Percentiles rank a stretch among this genome's conserved stretches.
These are phyloP conservation scores for Cataglyphis rosenhaueri DNA, from an alignment of 2,888 invertebrate genomes.

Conservation along the genomic window DNA sequence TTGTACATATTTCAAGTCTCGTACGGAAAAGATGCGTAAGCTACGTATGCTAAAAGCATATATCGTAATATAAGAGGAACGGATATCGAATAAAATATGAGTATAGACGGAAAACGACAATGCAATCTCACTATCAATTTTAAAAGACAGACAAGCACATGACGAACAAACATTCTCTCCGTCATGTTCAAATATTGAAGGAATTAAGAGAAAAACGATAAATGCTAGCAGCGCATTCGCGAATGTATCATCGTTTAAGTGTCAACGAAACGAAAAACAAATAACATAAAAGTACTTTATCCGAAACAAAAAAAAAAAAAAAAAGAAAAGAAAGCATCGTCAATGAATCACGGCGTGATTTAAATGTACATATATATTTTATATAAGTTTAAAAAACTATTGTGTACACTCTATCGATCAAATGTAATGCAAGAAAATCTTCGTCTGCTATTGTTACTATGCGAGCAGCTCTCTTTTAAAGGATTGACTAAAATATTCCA, in stretches of 20 bases:
- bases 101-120: background rate
- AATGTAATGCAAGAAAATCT: slow-evolving; percentile 46
- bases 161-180: background rate
- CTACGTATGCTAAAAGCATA: slow-evolving; percentile 7
- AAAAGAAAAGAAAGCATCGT: background rate
- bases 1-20: background rate
- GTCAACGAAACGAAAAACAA: slow-evolving; percentile 41
- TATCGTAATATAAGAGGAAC: background rate
- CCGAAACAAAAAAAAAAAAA: background rate
- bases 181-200: slow-evolving; percentile 21
- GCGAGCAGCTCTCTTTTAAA: slow-evolving; percentile 30
- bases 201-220: slow-evolving; percentile 34
- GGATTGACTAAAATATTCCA: slow-evolving; percentile 51
- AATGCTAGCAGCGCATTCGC: background rate
- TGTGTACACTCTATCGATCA: slow-evolving; percentile 38
- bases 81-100: background rate
- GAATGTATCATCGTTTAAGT: slow-evolving; percentile 13
- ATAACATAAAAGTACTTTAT: slow-evolving; percentile 3
- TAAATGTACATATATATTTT: background rate
- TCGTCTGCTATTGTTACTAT: slow-evolving; percentile 19
- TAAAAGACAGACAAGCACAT: slow-evolving; percentile 1
- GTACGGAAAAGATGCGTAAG: background rate
- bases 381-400: slow-evolving; percentile 18
- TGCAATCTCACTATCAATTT: slow-evolving; percentile 11
- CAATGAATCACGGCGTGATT: background rate